phyloP scores from a whole-genome alignment of 2,113 vertebrate genomes.

The Catharus minimus region DNA sequence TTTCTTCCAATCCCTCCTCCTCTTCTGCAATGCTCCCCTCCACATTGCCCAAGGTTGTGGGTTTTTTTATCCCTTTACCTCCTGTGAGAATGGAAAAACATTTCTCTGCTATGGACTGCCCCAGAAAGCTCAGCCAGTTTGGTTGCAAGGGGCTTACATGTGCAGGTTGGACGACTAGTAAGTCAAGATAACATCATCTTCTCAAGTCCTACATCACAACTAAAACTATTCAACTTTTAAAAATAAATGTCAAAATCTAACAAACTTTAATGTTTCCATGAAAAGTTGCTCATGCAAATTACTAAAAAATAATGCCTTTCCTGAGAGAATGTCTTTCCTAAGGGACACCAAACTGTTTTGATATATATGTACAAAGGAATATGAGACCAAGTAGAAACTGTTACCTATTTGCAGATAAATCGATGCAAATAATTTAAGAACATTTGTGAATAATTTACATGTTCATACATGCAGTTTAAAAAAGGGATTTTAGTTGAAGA shows the following conservation, averaged over 20 bases:
- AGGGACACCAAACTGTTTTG: not conserved
- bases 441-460: not conserved
- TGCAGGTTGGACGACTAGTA: not conserved
- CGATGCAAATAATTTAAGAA: not conserved
- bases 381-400: not conserved
- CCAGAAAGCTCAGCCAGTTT: not conserved
- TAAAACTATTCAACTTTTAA: not conserved
- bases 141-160: not conserved
- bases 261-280: not conserved
- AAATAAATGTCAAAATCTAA: not conserved
- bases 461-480: not conserved
- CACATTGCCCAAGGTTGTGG: not conserved
- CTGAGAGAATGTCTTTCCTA: not conserved
- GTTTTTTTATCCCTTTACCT: not conserved
- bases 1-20: not conserved
- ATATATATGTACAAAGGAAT: not conserved
- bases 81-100: not conserved
- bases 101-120: not conserved
- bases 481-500: not conserved
- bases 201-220: not conserved
- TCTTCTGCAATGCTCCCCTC: not conserved
- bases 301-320: not conserved
- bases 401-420: not conserved
- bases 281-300: not conserved
- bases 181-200: not conserved